A percentile compares a stretch with the other conserved stretches of the same genome.
Evolutionary conservation across 2,888 invertebrate species (phyloP).

Genomic region (Athalia rosae): DNA sequence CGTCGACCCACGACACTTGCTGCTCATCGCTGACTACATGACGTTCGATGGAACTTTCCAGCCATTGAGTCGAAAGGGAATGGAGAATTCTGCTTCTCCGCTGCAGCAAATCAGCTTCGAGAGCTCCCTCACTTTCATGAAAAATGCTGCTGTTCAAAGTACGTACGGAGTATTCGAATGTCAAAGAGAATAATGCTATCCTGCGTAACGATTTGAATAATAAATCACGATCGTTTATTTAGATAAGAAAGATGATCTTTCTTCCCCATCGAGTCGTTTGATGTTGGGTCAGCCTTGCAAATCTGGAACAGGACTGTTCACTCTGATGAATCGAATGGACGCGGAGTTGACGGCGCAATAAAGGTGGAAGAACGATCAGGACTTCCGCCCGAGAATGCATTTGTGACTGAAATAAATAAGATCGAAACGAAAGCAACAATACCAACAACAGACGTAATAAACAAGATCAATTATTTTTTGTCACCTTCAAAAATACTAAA

Average conservation of each 20-base stretch:
- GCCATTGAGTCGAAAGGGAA: conserved; percentile 92
- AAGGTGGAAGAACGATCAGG: neutral
- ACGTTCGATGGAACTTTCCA: conserved; percentile 93
- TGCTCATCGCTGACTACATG: conserved; percentile 98
- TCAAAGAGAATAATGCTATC: too few relatives aligned
- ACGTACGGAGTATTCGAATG: conserved; percentile 49
- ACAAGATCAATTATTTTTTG: neutral
- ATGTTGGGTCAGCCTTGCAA: conserved; percentile 90
- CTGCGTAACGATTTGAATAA: neutral
- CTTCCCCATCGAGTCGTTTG: conserved; percentile 90
- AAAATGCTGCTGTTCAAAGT: conserved; percentile 83
- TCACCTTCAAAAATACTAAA: neutral
- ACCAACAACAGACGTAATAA: neutral
- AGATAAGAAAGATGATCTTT: conserved; percentile 84
- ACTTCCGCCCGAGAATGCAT: too few relatives aligned
- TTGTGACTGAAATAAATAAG: too few relatives aligned
- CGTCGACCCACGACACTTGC: conserved; percentile 95
- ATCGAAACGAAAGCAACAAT: neutral
- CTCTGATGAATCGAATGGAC: conserved; percentile 62
- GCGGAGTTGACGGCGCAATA: conserved; percentile 17
- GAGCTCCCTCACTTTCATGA: conserved; percentile 90
- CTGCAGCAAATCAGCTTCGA: conserved; percentile 99
- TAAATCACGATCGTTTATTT: conserved; percentile 61
- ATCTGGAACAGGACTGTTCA: conserved; percentile 89
- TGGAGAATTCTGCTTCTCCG: conserved; percentile 93